Conservation (phyloP, 1,140 invertebrate genomes). For the Paracyclopina nana region DNA sequence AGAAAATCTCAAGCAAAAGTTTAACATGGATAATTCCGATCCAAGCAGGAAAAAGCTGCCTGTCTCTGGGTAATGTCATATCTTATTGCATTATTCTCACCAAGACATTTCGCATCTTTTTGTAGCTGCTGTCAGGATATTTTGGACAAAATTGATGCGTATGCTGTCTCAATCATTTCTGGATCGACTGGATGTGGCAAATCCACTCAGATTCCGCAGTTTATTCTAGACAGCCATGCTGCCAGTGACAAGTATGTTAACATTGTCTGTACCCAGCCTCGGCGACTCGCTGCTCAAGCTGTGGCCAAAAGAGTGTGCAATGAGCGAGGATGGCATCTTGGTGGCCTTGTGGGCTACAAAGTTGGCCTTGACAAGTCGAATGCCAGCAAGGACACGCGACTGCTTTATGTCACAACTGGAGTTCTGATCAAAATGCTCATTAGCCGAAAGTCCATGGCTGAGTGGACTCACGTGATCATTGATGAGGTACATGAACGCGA, state of each 20-base stretch:
- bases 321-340: constrained; percentile 53
- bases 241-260: constrained; percentile 40
- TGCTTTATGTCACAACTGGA: constrained; percentile 65
- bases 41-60: no score
- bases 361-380: constrained; percentile 38
- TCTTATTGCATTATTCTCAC: no score
- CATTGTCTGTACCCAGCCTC: constrained; percentile 68
- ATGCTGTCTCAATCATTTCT: constrained; percentile 56
- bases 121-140: no score
- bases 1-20: no score
- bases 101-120: no score
- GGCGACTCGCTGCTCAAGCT: constrained; percentile 61
- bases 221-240: constrained; percentile 52
- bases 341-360: constrained; percentile 62
- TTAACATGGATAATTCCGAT: no score
- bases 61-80: no score
- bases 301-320: constrained; percentile 34
- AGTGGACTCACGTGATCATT: constrained; percentile 70
- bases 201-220: constrained; percentile 70
- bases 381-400: constrained; percentile 42
- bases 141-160: no score
- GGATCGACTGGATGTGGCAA: constrained; percentile 63
- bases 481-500: constrained; percentile 91
- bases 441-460: constrained; percentile 22
- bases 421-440: constrained; percentile 44